Base-by-base conservation (phyloP, 1,140 invertebrate species). In the Drosophila murphyi region DNA sequence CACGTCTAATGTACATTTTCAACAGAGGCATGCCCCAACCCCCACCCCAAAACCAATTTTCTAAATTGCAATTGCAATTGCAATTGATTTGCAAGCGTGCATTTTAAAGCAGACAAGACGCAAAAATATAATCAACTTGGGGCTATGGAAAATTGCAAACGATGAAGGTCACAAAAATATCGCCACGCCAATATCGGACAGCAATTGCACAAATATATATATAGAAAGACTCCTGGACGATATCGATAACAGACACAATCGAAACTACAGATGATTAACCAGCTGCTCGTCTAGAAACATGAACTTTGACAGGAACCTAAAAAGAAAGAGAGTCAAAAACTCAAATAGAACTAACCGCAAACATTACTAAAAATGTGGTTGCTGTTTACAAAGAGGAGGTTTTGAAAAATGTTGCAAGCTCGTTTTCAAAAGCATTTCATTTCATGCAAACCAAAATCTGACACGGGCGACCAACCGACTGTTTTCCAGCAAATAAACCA, bases 21-120 rank as follows among this genome's bases (percentile, higher is more conserved):
- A 8, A 47, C 52, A 39, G 20, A 29, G n/a, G 8, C 20, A 54
- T 45, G 28, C 45, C 32, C 39, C 65, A 57, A 12, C 37, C 61
- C 31, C 20, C 48, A 7, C 64, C 73, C 51, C 86, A 67, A 67
- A 80, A 80, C 77, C 80, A 90, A 90, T 90, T 90, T 83, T 72
- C 64, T 64, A 90, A 90, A 90, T 91, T 88, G 83, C 88, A 69
- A 50, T 78, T 76, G 77, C 86, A 72, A 61, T 85, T 52, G 39
- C 69, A 82, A 90, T 90, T 82, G 87, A 83, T 87, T 83, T 73
- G 72, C 76, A 59, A 85, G 75, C 65, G 61, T 68, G 64, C 68
- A 80, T 68, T 62, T 73, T 59, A 31, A 50, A 37, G 35, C 28
- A 41, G 10, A 50, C 39, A 7, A 8, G 8, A 43, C 52, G 20